phyloP scores from a whole-genome alignment of 1,140 invertebrate genomes.

The Bombyx mandarina region DNA sequence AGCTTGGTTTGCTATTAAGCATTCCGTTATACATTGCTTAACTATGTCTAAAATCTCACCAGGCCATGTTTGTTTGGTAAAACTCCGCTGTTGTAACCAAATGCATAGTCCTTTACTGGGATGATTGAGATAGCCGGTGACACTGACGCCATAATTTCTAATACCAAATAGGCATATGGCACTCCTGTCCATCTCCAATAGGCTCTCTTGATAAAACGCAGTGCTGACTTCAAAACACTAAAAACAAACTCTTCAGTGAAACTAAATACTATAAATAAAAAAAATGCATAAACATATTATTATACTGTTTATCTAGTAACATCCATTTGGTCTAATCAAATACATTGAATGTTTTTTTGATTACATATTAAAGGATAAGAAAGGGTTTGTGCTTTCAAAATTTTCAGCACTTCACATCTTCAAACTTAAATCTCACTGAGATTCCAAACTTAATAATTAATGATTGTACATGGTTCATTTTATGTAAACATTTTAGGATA shows the following conservation, averaged over 20 bases:
- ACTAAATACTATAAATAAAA: not conserved
- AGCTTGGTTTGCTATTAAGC: too few relatives aligned
- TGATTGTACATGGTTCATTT: too few relatives aligned
- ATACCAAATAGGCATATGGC: conserved; percentile 94
- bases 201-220: conserved; percentile 74
- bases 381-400: too few relatives aligned
- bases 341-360: not conserved
- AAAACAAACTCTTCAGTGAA: conserved; percentile 25
- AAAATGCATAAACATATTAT: not conserved
- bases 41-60: conserved; percentile 60
- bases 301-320: not conserved
- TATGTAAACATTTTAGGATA: too few relatives aligned
- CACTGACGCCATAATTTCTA: conserved; percentile 93
- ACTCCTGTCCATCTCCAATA: conserved; percentile 91
- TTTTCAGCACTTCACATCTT: too few relatives aligned
- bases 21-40: not conserved
- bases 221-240: conserved; percentile 88
- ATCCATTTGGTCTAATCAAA: not conserved
- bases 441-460: too few relatives aligned
- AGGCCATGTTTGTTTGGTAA: conserved; percentile 95
- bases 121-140: conserved; percentile 92
- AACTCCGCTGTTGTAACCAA: conserved; percentile 92
- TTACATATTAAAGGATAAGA: too few relatives aligned
- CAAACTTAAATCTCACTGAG: too few relatives aligned
- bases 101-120: conserved; percentile 88